Conservation (phyloP, 2,888 invertebrate genomes). For the Brachylomia viminalis region DNA sequence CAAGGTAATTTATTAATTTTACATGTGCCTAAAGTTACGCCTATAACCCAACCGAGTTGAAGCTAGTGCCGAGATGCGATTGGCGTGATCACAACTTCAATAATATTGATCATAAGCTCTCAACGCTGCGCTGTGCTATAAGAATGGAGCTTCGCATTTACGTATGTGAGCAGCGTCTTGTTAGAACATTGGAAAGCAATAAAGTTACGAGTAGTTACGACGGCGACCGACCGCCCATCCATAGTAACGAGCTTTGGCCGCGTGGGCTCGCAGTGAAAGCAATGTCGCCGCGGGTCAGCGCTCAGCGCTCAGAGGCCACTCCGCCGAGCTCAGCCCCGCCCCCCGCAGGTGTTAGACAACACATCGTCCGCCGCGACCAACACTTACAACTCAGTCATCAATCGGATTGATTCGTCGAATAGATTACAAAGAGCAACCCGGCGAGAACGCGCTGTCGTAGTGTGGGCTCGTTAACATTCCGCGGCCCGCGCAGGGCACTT, state of each 20-base stretch:
- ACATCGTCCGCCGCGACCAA: not conserved
- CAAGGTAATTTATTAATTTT: not conserved
- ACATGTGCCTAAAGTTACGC: no score
- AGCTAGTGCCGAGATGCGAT: not conserved
- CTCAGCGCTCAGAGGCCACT: constrained; percentile 15
- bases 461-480: constrained; percentile 68
- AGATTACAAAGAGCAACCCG: not conserved
- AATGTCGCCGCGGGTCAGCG: constrained; percentile 53
- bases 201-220: constrained; percentile 58
- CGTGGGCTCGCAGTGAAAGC: constrained; percentile 58
- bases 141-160: constrained; percentile 1
- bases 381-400: not conserved
- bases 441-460: not conserved
- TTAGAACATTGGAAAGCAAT: constrained; percentile 61
- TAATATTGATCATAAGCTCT: constrained; percentile 3
- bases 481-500: constrained; percentile 63
- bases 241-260: constrained; percentile 40
- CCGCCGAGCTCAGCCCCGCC: constrained; percentile 8
- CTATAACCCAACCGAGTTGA: not conserved
- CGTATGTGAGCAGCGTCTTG: constrained; percentile 25
- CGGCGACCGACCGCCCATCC: constrained; percentile 25
- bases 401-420: not conserved
- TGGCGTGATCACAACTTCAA: not conserved
- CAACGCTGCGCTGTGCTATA: not conserved
- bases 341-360: constrained; percentile 5